Evolutionary conservation across 2,888 invertebrate genomes (phyloP).

Genomic region (Stenolophus ochropezus): DNA sequence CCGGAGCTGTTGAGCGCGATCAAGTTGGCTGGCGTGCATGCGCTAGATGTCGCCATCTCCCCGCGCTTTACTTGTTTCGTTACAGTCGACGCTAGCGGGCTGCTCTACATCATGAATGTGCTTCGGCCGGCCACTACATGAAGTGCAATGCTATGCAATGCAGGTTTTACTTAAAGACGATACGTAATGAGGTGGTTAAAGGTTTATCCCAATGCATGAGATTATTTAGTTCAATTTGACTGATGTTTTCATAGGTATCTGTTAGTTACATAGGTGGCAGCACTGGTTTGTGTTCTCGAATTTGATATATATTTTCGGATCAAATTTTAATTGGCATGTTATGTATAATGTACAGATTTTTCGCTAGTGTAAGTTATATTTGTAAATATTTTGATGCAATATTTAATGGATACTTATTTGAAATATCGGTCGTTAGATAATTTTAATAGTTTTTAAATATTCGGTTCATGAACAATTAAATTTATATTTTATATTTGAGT

Average conservation of each 20-base stretch:
- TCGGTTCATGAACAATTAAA: not conserved
- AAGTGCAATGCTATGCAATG: constrained; percentile 5
- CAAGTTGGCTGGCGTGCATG: constrained; percentile 69
- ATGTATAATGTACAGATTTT: no score
- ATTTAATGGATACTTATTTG: not conserved
- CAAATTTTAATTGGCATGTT: not conserved
- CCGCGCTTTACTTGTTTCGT: constrained; percentile 76
- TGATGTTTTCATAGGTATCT: not conserved
- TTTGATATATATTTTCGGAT: not conserved
- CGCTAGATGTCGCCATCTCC: constrained; percentile 69
- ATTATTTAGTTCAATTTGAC: not conserved
- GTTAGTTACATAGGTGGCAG: no score
- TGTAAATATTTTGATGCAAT: not conserved
- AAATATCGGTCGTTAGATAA: not conserved
- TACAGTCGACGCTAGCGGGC: constrained; percentile 78
- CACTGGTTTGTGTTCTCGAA: no score
- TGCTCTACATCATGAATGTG: constrained; percentile 77
- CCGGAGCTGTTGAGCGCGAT: constrained; percentile 70
- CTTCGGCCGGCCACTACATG: constrained; percentile 56
- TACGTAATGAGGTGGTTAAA: not conserved
- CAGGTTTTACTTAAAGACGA: constrained; percentile 42
- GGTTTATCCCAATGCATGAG: constrained; percentile 4
- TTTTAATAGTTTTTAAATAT: constrained; percentile 11
- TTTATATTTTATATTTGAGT: not conserved
- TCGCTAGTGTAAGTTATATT: not conserved